Conservation (phyloP, 2,113 vertebrate genomes). For the Pipra filicauda region DNA sequence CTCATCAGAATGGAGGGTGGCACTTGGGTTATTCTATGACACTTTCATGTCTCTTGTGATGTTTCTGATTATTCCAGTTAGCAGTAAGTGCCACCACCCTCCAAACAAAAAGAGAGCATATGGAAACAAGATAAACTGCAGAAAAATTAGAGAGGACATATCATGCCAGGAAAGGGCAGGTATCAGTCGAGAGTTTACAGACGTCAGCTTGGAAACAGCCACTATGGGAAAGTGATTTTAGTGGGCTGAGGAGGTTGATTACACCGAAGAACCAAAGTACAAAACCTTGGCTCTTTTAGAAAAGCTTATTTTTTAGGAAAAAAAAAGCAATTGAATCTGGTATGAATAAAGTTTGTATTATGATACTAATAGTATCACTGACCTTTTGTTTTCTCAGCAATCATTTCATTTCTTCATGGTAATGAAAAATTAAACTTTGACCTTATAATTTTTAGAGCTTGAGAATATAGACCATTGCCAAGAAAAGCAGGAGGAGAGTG, state of each 20-base stretch:
- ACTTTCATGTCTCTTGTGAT: background rate
- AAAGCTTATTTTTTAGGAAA: background rate
- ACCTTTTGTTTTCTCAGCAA: constrained; percentile 20
- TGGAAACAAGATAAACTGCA: background rate
- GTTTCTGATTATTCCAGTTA: background rate
- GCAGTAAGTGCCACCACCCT: background rate
- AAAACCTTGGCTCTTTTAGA: background rate
- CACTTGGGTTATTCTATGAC: background rate
- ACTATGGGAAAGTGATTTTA: background rate
- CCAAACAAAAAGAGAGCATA: background rate
- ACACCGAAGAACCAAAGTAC: background rate
- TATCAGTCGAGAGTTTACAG: background rate
- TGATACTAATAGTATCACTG: constrained; percentile 58
- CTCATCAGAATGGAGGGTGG: background rate
- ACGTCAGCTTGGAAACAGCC: background rate
- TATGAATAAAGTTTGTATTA: constrained; percentile 61
- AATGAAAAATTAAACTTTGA: background rate
- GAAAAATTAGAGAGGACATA: background rate
- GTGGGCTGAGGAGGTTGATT: background rate
- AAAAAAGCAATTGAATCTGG: background rate
- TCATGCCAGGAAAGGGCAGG: background rate
- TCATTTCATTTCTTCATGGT: background rate
- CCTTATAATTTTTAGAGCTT: background rate
- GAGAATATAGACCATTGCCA: background rate
- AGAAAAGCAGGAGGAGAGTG: constrained; percentile 21